Percentiles rank a stretch among this genome's conserved stretches.
Evolutionary conservation across 2,113 vertebrate species (phyloP).

Genomic region (Stictonetta naevosa): DNA sequence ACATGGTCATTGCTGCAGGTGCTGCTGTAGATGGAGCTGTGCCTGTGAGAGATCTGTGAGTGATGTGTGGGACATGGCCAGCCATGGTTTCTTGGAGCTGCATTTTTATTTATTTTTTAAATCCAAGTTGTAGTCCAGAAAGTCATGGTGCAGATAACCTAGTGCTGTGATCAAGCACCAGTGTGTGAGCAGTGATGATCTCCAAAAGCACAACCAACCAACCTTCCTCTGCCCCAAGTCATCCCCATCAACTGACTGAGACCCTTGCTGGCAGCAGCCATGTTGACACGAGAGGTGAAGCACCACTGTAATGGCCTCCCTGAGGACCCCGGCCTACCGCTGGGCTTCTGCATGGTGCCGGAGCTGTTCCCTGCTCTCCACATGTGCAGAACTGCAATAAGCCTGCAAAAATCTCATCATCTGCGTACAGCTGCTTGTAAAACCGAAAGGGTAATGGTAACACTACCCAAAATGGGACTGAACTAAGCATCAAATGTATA

Average conservation of each 20-base stretch:
- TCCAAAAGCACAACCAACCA: not conserved
- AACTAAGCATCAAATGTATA: not conserved
- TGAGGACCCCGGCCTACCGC: not conserved
- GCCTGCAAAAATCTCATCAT: not conserved
- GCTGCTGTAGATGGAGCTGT: not conserved
- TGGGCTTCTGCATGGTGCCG: not conserved
- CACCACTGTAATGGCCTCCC: accelerated
- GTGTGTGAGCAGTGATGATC: not conserved
- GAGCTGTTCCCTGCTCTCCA: not conserved
- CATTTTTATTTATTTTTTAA: not conserved
- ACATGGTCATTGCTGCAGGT: not conserved
- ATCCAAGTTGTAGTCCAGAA: not conserved
- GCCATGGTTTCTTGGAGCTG: not conserved
- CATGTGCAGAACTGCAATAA: not conserved
- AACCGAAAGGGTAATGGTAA: not conserved
- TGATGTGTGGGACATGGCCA: accelerated
- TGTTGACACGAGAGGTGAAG: not conserved
- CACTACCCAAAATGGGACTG: not conserved
- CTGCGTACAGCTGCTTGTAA: not conserved
- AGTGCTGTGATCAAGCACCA: too few relatives aligned
- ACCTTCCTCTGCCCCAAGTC: not conserved
- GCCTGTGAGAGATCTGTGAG: not conserved
- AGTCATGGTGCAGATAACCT: not conserved
- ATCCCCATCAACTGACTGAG: not conserved
- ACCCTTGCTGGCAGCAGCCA: accelerated